Conservation (phyloP, 2,113 vertebrate genomes). For the Chlorodrepanis virens region DNA sequence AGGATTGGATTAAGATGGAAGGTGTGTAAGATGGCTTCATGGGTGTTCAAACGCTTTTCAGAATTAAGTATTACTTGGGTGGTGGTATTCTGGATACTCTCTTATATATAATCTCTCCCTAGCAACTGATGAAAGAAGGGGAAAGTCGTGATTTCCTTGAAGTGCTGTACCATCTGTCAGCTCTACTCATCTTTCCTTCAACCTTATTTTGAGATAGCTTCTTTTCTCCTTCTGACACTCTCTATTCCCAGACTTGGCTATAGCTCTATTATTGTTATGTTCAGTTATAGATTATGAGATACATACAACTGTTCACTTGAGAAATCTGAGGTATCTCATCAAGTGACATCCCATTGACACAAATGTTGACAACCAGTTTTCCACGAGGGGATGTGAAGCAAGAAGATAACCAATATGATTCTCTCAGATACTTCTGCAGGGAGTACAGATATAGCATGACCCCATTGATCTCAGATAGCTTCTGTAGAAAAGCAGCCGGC, state of each 20-base stretch:
- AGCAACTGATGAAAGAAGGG: constrained; percentile 35
- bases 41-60: neutral
- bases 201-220: constrained; percentile 17
- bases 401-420: neutral
- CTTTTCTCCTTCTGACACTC: constrained; percentile 17
- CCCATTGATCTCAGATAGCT: neutral
- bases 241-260: neutral
- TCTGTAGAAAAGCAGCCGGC: neutral
- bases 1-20: neutral
- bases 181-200: neutral
- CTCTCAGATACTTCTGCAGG: neutral
- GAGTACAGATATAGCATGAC: neutral
- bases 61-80: neutral
- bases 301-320: neutral
- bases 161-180: constrained; percentile 43
- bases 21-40: neutral
- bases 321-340: neutral
- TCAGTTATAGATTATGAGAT: neutral
- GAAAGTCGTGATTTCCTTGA: constrained; percentile 49
- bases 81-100: neutral
- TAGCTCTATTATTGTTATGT: neutral
- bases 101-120: constrained; percentile 2
- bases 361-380: neutral
- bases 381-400: neutral
- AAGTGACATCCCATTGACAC: neutral